Evolutionary conservation across 2,113 vertebrate genomes (phyloP), one percentile per base, ranked within the genome.

Genomic region (Tauraco erythrolophus): DNA sequence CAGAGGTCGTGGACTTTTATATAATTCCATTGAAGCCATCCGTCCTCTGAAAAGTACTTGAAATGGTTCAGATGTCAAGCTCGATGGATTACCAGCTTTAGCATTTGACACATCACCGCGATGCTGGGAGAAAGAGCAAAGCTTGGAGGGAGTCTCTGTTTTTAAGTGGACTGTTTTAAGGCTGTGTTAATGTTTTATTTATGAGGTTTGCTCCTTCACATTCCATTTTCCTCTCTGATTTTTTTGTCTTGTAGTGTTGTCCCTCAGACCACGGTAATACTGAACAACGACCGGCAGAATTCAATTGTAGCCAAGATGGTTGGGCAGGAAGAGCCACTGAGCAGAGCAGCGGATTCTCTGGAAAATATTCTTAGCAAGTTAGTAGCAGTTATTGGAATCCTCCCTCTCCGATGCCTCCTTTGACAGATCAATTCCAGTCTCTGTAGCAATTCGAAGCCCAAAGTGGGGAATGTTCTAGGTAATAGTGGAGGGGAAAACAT

Each of bases 301-400:
- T 97, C 98, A 43, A 96, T 98, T 61, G 98, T 98, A 90, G 98
- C 98, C 98, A 99, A 99, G 98, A 98, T 97, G 97, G 93, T 98
- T 33, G 95, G 89, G 74, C 98, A 98, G 53, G 99, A 99, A 88
- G 99, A 99, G 45, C 97, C 98, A 1, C 39, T 98, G 95, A 98
- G 98, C 85, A 99, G 98, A 84, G 96, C 98, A 22, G 96, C 98
- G 7, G 99, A 99, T 94, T 98, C 99, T 54, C 97, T 99, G 98
- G 99, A 99, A 96, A 99, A 99, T 96, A 98, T 99, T 93, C 98
- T 99, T 57, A 99, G 99, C 99, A 99, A 99, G 99, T 99, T 90
- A 99, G 99, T 98, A 93, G 77, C 68, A 77, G 28, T 88, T 45
- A 19, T 7, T 48, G 72, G 37, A 81, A 53, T 76, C 65, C 60